Evolutionary conservation across 2,797 vertebrate genomes (phyloP).

Genomic region (Scolopax bukidnonensis): DNA sequence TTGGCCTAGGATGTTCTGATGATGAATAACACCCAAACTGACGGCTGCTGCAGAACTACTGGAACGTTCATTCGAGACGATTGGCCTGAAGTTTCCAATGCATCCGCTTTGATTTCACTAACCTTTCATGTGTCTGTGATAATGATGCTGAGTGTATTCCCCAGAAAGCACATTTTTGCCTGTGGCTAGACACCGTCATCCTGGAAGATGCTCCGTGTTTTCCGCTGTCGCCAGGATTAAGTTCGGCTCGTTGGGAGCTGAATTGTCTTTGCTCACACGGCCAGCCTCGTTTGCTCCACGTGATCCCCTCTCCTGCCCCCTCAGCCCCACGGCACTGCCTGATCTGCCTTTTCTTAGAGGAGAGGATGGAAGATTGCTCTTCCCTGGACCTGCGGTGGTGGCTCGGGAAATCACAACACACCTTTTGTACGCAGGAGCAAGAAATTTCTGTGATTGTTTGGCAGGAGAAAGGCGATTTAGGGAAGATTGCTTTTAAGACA

Average conservation of each 20-base stretch:
- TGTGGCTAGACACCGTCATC: neutral
- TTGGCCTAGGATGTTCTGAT: neutral
- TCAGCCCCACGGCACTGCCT: neutral
- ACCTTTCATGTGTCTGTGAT: neutral
- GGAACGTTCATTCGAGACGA: neutral
- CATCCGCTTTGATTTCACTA: neutral
- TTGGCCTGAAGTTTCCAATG: neutral
- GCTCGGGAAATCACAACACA: neutral
- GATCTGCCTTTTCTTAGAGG: neutral
- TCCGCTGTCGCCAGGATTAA: neutral
- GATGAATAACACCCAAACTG: neutral
- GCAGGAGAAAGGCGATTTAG: neutral
- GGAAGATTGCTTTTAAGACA: neutral
- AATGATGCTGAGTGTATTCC: neutral
- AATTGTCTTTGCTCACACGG: accelerated
- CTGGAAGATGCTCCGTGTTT: neutral
- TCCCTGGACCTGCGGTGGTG: neutral
- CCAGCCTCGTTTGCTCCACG: neutral
- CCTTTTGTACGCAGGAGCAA: neutral
- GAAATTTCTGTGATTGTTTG: neutral
- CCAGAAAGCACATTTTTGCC: neutral
- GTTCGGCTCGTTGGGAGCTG: neutral
- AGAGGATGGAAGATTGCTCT: neutral
- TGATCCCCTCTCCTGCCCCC: too few relatives aligned
- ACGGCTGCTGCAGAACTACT: neutral